These are phyloP conservation scores for Oreohelix idahoensis DNA, from an alignment of 1,140 invertebrate species.

Conservation along the genomic window DNA sequence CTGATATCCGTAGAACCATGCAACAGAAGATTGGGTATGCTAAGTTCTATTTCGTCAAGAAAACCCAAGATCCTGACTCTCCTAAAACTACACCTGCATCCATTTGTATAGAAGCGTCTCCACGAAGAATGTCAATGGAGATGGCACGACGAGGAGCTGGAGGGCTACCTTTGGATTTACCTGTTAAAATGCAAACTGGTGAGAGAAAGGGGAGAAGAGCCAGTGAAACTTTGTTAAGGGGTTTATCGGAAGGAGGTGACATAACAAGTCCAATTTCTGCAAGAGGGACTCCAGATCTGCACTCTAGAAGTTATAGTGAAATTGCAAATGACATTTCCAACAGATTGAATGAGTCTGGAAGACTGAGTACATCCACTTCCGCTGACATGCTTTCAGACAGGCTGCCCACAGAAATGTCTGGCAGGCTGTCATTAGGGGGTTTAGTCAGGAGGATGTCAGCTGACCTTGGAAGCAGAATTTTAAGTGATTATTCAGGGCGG, in stretches of 20 bases:
- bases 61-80: constrained; percentile 34
- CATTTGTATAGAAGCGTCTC: constrained; percentile 35
- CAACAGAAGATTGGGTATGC: constrained; percentile 43
- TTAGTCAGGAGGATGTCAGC: constrained; percentile 8
- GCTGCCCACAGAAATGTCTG: constrained; percentile 12
- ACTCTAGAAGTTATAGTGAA: constrained; percentile 3
- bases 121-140: constrained; percentile 38
- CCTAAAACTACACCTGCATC: constrained; percentile 32
- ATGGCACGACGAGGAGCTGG: constrained; percentile 31
- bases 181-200: background rate
- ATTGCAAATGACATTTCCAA: constrained; percentile 16
- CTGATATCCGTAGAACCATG: constrained; percentile 38
- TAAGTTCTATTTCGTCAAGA: constrained; percentile 40
- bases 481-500: background rate
- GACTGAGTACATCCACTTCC: background rate
- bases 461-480: constrained; percentile 21
- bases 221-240: constrained; percentile 8
- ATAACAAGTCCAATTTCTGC: background rate
- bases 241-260: constrained; percentile 19
- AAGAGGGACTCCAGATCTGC: constrained; percentile 2
- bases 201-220: constrained; percentile 16
- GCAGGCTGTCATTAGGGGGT: background rate
- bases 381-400: constrained; percentile 15
- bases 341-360: background rate
- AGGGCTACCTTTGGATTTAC: background rate